Percentiles rank a stretch among this genome's conserved stretches.
Conservation (phyloP, 1,140 invertebrate genomes). For the Leguminivora glycinivorella region DNA sequence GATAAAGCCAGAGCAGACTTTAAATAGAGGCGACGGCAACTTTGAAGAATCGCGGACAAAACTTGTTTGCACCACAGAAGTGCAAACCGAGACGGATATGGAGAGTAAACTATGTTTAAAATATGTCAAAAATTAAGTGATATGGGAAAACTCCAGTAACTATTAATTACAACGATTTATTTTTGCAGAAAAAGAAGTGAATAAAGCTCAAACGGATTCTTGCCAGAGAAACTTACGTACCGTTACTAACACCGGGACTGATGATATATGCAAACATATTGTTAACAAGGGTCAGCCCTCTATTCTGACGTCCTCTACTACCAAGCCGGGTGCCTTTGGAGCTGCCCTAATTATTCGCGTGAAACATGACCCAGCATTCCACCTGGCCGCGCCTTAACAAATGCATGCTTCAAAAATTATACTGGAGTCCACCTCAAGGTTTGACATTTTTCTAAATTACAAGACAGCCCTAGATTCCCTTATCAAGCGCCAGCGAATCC, state of each 20-base stretch:
- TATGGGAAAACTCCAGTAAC: no score
- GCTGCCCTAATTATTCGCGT: not conserved
- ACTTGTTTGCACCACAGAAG: not conserved
- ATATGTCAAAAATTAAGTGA: no score
- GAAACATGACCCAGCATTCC: not conserved
- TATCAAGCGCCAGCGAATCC: not conserved
- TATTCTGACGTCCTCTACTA: not conserved
- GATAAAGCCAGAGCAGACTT: not conserved
- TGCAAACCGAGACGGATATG: not conserved
- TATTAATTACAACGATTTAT: not conserved
- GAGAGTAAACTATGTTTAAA: not conserved
- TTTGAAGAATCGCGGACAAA: not conserved
- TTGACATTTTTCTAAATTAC: not conserved
- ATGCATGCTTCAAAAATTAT: not conserved
- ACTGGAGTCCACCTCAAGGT: not conserved
- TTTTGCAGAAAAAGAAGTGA: not conserved
- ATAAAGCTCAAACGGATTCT: not conserved
- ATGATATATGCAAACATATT: not conserved
- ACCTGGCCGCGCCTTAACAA: not conserved
- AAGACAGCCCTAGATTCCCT: not conserved
- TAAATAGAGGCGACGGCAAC: not conserved
- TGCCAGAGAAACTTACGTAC: no score
- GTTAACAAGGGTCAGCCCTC: not conserved
- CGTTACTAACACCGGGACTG: not conserved
- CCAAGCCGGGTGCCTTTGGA: not conserved